Base-by-base conservation (phyloP, 1,140 invertebrate species). In the Drosophila nannoptera region DNA sequence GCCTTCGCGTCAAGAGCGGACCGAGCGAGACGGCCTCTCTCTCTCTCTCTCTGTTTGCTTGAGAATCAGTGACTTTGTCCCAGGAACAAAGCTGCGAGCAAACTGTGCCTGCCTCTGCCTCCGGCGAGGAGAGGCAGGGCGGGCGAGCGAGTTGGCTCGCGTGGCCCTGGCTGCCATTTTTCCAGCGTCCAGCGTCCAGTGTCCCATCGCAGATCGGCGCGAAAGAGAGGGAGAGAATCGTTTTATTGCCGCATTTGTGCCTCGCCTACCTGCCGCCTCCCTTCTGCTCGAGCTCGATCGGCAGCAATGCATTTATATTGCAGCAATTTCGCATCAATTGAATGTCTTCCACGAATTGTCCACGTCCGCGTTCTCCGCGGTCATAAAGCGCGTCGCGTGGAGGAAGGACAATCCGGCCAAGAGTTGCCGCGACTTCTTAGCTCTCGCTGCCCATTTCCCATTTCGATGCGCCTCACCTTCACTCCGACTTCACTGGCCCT, bases 251-350 rank as follows among this genome's bases (percentile, higher is more conserved):
- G 8, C 75, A 69, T 76, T 76, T 76, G 65, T 66, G 75, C 54
- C 38, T 40, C 61, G 36, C 52, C 56, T 58, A 66, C 69, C 54
- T 53, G 63, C 36, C 48, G 35, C 52, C 45, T 36, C 7, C 54
- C 14, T 8, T n/a, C 52, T 22, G 8, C 59, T 63, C 36, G 14
- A n/a, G 8, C 52, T 62, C 74, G 77, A 81, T 87, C 81, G 77
- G 67, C 81, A 86, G 81, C 81, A 87, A 56, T 87, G 82, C 68
- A 54, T 86, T 84, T 86, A 86, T 86, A 86, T 86, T 86, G 81
- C 81, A 81, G 81, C 81, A 86, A 86, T 86, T 86, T 86, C 65
- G 77, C 64, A 81, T 86, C 81, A 86, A 86, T 86, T 87, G 74
- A 86, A 77, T 52, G 58, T 66, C 55, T 86, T 86, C 81, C 77